Conservation (phyloP, 2,113 vertebrate species). For the Scortum barcoo region DNA sequence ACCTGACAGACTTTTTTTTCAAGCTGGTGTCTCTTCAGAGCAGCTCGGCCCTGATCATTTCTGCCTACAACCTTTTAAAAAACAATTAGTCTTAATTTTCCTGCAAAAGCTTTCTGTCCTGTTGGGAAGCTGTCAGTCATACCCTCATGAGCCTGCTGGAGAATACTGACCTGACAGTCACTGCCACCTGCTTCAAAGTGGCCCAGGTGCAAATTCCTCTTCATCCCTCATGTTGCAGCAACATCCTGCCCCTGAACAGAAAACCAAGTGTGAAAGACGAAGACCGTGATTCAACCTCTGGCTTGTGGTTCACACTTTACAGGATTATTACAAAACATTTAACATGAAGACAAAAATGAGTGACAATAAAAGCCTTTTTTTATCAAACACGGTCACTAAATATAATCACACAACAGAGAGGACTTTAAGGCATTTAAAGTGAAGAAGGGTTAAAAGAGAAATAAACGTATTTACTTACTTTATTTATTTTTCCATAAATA, state of each 20-base stretch:
- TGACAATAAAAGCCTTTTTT: neutral
- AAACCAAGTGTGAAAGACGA: constrained; percentile 54
- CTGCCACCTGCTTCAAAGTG: constrained; percentile 63
- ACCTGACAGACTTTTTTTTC: neutral
- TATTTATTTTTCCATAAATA: neutral
- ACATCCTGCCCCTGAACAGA: constrained; percentile 17
- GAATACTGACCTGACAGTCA: constrained; percentile 43
- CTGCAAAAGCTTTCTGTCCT: constrained; percentile 12
- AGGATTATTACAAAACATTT: neutral
- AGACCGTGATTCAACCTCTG: neutral
- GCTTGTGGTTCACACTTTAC: neutral
- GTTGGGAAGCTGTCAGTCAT: constrained; percentile 51
- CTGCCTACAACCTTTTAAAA: constrained; percentile 3
- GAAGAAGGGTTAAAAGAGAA: neutral
- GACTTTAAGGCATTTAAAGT: neutral
- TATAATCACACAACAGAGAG: neutral
- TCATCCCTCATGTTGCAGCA: constrained; percentile 32
- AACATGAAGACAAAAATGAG: neutral
- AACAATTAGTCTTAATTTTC: constrained; percentile 27
- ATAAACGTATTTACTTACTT: neutral
- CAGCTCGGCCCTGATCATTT: neutral
- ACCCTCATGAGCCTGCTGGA: constrained; percentile 36
- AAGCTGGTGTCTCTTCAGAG: neutral
- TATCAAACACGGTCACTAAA: neutral
- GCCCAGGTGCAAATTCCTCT: constrained; percentile 69